These are phyloP conservation scores for Catonia carolina DNA, from an alignment of 2,888 invertebrate species.

Conservation along the genomic window DNA sequence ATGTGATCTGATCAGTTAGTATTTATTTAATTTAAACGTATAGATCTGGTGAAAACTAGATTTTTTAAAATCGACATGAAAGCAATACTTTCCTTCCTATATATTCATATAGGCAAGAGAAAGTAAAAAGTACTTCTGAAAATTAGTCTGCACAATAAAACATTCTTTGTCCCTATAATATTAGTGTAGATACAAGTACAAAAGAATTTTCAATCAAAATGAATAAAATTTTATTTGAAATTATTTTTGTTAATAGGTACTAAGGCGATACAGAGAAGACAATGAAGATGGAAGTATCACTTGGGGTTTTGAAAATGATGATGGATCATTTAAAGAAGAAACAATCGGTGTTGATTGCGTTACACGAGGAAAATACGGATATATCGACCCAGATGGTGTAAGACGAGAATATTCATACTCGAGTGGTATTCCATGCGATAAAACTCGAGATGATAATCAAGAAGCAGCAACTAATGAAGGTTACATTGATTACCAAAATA, in stretches of 20 bases:
- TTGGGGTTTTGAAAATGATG: conserved; percentile 85
- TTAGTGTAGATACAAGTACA: too few species aligned
- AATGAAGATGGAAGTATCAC: conserved; percentile 75
- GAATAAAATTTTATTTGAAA: too few species aligned
- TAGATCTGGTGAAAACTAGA: too few species aligned
- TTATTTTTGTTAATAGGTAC: conserved; percentile 37
- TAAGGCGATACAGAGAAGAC: conserved; percentile 62
- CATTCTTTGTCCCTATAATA: too few species aligned
- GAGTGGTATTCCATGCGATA: conserved; percentile 67
- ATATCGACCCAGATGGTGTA: conserved; percentile 75
- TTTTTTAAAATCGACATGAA: too few species aligned
- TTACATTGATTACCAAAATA: conserved; percentile 66
- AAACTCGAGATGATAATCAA: conserved; percentile 38
- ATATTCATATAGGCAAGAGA: too few species aligned
- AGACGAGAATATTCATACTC: conserved; percentile 76
- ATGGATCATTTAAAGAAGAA: conserved; percentile 81
- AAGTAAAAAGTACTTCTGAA: too few species aligned
- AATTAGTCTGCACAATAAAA: too few species aligned
- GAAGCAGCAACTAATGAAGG: conserved; percentile 44
- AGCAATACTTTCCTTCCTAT: too few species aligned
- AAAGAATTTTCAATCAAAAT: too few species aligned
- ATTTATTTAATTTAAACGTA: too few species aligned
- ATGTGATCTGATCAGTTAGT: too few species aligned
- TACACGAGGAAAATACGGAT: conserved; percentile 74
- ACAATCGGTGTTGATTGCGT: conserved; percentile 70